Evolutionary conservation across 2,113 vertebrate genomes (phyloP).

Genomic region (Chascanopsetta lugubris): DNA sequence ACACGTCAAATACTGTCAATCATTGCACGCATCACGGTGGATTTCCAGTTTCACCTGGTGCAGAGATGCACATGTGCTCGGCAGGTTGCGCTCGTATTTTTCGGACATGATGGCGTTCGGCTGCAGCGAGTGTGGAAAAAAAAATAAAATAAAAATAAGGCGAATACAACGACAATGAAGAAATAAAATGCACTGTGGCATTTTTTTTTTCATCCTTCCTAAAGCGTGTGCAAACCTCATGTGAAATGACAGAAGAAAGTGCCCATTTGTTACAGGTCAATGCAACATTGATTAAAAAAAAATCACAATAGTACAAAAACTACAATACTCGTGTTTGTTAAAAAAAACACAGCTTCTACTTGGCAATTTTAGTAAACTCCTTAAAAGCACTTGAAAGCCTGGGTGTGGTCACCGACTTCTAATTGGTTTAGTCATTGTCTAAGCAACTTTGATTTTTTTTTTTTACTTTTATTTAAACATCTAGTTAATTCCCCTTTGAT

Average conservation of each 20-base stretch:
- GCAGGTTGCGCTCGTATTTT: conserved; percentile 17
- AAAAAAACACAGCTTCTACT: conserved; percentile 52
- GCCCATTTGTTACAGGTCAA: conserved; percentile 62
- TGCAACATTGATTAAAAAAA: conserved; percentile 39
- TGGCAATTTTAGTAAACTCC: conserved; percentile 45
- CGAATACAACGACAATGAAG: conserved; percentile 3
- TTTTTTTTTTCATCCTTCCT: conserved; percentile 22
- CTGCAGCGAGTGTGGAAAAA: conserved; percentile 21
- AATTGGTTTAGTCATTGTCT: conserved; percentile 27
- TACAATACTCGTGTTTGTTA: conserved; percentile 18
- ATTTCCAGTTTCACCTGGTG: conserved; percentile 30
- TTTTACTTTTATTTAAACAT: conserved; percentile 24
- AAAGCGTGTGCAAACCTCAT: conserved; percentile 56
- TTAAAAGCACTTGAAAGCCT: conserved; percentile 38
- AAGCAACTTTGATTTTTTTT: neutral
- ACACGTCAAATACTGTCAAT: conserved; percentile 67
- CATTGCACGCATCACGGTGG: conserved; percentile 64
- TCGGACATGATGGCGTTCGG: conserved; percentile 18
- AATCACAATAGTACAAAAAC: conserved; percentile 41
- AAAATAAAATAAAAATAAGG: conserved; percentile 1
- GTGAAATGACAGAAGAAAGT: conserved; percentile 58
- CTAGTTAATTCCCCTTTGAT: conserved; percentile 2
- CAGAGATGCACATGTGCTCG: conserved; percentile 47
- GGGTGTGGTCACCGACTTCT: conserved; percentile 23
- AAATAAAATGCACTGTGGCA: conserved; percentile 34